Evolutionary conservation across 2,797 vertebrate genomes (phyloP).

Genomic region (Adrianichthys oophorus): DNA sequence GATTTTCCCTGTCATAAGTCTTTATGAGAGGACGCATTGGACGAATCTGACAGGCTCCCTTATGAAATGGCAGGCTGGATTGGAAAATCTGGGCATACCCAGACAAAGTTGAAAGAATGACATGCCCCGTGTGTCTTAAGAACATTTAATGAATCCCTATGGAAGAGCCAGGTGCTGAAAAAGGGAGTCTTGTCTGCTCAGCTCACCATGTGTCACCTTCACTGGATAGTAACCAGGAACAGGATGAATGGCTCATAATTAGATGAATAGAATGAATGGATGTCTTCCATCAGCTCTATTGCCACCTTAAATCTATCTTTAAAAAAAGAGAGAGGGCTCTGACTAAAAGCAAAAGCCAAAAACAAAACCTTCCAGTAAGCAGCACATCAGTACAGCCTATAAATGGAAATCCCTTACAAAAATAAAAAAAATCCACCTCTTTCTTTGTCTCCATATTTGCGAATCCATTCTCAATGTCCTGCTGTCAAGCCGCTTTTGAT

Average conservation of each 20-base stretch:
- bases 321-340: constrained; percentile 6
- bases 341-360: constrained; percentile 29
- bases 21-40: constrained; percentile 13
- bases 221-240: constrained; percentile 25
- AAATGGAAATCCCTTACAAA: constrained; percentile 25
- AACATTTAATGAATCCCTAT: constrained; percentile 36
- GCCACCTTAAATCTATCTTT: constrained; percentile 11
- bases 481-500: constrained; percentile 3
- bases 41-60: constrained; percentile 39
- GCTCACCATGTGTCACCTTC: constrained; percentile 12
- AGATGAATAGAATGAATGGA: constrained; percentile 26
- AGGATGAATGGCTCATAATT: constrained; percentile 21
- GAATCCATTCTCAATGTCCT: constrained; percentile 7
- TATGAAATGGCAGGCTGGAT: constrained; percentile 35
- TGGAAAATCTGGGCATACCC: constrained; percentile 41
- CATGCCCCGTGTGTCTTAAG: constrained; percentile 35
- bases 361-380: constrained; percentile 22
- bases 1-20: constrained; percentile 12
- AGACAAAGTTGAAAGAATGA: constrained; percentile 36
- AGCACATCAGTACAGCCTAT: constrained; percentile 23
- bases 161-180: constrained; percentile 30
- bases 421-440: constrained; percentile 21
- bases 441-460: constrained; percentile 10
- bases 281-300: constrained; percentile 14
- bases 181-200: constrained; percentile 8